Evolutionary conservation across 2,888 invertebrate genomes (phyloP).

Genomic region (Drosophila niveifrons): DNA sequence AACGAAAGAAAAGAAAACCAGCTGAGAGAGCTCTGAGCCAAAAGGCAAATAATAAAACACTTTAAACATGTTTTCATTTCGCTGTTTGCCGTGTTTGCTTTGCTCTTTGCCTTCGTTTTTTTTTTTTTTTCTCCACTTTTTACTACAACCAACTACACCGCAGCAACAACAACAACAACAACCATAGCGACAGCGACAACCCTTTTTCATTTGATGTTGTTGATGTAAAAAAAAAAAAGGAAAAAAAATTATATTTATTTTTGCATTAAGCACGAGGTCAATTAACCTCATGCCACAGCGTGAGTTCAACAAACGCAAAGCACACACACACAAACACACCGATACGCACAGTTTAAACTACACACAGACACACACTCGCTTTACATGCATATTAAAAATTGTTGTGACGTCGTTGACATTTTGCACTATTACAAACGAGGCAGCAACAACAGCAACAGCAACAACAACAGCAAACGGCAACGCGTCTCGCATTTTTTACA

Average conservation of each 20-base stretch:
- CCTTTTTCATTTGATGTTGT: constrained; percentile 61
- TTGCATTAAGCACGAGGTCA: constrained; percentile 84
- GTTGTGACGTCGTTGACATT: constrained; percentile 76
- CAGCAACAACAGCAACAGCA: constrained; percentile 50
- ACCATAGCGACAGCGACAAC: constrained; percentile 46
- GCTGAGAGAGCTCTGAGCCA: constrained; percentile 31
- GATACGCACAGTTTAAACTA: constrained; percentile 32
- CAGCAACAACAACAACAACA: constrained; percentile 32
- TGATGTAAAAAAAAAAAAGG: constrained; percentile 46
- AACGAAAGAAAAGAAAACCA: constrained; percentile 9
- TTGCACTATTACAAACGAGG: constrained; percentile 71
- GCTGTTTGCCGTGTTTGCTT: constrained; percentile 57
- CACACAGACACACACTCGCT: constrained; percentile 29
- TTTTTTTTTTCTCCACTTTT: constrained; percentile 29
- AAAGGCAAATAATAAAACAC: constrained; percentile 60
- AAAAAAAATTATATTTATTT: constrained; percentile 77
- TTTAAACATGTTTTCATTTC: constrained; percentile 71
- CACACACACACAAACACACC: constrained; percentile 44
- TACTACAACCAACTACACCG: constrained; percentile 62
- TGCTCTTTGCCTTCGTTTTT: constrained; percentile 63
- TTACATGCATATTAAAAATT: constrained; percentile 70
- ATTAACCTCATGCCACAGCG: constrained; percentile 81
- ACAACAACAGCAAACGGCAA: constrained; percentile 45
- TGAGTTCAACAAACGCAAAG: constrained; percentile 83
- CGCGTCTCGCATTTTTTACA: constrained; percentile 72